Base-by-base conservation (phyloP, 2,888 invertebrate species). In the Drosophila vallismaia region DNA sequence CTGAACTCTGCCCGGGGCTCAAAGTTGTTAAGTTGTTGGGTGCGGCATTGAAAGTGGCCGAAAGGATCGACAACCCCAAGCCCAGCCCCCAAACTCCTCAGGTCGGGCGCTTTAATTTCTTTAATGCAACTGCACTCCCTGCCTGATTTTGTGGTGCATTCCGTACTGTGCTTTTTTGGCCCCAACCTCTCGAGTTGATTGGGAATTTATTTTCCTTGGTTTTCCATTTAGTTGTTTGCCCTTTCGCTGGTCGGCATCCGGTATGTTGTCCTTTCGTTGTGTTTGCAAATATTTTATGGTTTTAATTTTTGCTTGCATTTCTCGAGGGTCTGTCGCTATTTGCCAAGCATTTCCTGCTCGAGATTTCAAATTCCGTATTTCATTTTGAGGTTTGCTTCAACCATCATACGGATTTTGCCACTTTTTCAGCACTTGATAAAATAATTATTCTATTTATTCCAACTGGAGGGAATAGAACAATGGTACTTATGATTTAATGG, bases 21-120 rank as follows among this genome's bases (percentile, higher is more conserved):
- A 62, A 52, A 73, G 81, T 81, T 84, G 86, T 73, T 78, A 86
- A 86, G 81, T 83, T 80, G 84, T 77, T 82, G 81, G 74, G 68
- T 60, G 69, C 72, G 66, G 78, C 84, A 73, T 74, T 75, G 81
- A 69, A 81, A 66, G 64, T 64, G 64, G 69, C 57, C 69, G 62
- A 46, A 62, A 58, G 67, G 54, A 72, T 64, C 59, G 53, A 56
- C 49, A 44, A 53, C 29, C 5, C 9, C 52, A 31, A 48, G 29
- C 26, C 19, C 10, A 29, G 24, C 10, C 44, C 8, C 29, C 38
- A 14, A 45, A 19, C 29, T 49, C 36, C 53, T 42, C n/a, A 2
- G 19, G 29, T 9, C 29, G 19, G 48, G 31, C 36, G 79, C 71
- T 86, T 84, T 83, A 83, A 83, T 83, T 86, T 83, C 68, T 78